These are phyloP conservation scores for Dendrocopos noguchii DNA, from an alignment of 2,113 vertebrate species.

Conservation along the genomic window DNA sequence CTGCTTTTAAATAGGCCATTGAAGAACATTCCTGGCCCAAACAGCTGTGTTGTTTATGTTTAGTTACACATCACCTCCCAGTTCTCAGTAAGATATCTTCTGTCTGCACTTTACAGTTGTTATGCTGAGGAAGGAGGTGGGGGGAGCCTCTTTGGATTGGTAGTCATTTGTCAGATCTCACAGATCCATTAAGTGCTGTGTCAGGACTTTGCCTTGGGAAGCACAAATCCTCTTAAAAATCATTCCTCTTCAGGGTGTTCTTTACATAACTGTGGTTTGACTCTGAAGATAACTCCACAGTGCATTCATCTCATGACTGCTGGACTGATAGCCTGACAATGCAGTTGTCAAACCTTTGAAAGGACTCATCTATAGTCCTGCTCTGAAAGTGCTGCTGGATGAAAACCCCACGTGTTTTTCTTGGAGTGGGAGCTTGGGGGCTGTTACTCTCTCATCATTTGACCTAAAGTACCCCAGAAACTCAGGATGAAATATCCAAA, in stretches of 20 bases:
- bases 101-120: background rate
- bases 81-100: background rate
- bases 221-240: background rate
- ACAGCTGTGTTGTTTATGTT: background rate
- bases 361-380: background rate
- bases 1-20: background rate
- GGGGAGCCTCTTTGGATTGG: background rate
- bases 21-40: background rate
- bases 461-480: background rate
- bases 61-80: background rate
- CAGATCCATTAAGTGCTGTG: background rate
- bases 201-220: background rate
- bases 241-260: background rate
- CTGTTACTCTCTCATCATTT: background rate
- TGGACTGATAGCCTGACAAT: background rate
- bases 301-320: background rate
- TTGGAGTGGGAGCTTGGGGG: background rate
- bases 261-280: background rate
- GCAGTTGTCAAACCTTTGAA: background rate
- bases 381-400: background rate
- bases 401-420: background rate
- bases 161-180: background rate
- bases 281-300: background rate
- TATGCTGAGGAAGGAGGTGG: background rate
- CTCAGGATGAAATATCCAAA: background rate